These are phyloP conservation scores for Tragelaphus imberbis DNA, from an alignment of 2,113 vertebrate species.

Conservation along the genomic window DNA sequence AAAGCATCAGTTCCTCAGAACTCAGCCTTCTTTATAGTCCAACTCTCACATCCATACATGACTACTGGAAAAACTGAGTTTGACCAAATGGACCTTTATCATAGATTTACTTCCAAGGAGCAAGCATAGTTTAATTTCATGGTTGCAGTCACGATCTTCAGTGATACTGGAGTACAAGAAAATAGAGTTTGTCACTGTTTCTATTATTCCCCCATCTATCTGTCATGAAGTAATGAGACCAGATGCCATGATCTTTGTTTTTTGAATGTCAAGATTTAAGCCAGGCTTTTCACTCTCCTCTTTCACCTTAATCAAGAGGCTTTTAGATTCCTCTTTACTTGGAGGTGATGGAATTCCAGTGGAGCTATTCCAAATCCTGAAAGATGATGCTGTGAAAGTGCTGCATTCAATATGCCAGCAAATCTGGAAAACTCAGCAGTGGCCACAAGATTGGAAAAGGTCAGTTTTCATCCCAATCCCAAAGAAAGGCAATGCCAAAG, in stretches of 20 bases:
- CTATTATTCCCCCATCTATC: not conserved
- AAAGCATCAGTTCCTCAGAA: rapidly evolving
- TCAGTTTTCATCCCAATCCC: too few species aligned
- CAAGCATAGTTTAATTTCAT: not conserved
- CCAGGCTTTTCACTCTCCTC: not conserved
- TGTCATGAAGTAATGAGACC: not conserved
- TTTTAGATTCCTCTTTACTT: not conserved
- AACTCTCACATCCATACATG: not conserved
- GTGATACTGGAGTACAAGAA: not conserved
- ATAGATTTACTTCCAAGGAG: not conserved
- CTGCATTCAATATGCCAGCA: too few species aligned
- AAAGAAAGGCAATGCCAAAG: too few species aligned
- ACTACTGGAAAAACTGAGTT: not conserved
- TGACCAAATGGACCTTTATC: not conserved
- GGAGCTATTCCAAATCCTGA: too few species aligned
- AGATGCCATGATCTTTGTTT: not conserved
- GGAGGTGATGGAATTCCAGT: too few species aligned
- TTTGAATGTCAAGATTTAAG: not conserved
- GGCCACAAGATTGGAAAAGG: too few species aligned
- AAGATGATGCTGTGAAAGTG: too few species aligned
- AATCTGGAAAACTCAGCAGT: too few species aligned
- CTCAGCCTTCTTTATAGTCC: not conserved
- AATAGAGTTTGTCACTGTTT: not conserved
- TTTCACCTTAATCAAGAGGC: not conserved
- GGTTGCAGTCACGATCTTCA: not conserved